A percentile compares a stretch with the other conserved stretches of the same genome.
Evolutionary conservation across 2,113 vertebrate genomes (phyloP).

Genomic region (Atlantisia rogersi): DNA sequence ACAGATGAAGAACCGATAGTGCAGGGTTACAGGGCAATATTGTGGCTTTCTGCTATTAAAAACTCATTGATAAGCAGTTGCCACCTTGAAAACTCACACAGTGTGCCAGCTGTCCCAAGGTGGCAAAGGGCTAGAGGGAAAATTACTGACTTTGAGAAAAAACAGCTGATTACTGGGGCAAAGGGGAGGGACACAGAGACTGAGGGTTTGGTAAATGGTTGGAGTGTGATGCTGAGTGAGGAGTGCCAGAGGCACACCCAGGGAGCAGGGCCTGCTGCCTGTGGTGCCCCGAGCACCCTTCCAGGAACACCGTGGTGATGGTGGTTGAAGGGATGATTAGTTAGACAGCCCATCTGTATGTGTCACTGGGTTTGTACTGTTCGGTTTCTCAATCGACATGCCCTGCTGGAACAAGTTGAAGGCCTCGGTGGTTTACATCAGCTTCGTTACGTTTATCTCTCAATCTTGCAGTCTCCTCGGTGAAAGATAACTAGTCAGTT

Average conservation of each 20-base stretch:
- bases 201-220: background rate
- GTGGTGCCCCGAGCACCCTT: rapidly evolving
- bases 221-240: background rate
- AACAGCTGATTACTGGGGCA: background rate
- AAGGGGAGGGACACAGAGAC: background rate
- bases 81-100: background rate
- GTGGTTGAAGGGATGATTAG: background rate
- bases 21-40: background rate
- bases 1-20: background rate
- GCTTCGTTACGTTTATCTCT: background rate
- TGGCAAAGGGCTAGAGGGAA: background rate
- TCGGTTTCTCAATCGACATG: background rate
- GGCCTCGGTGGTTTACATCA: background rate
- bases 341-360: background rate
- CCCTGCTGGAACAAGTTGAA: conserved; percentile 30
- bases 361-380: conserved; percentile 5
- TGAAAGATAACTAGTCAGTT: conserved; percentile 17
- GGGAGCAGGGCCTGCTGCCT: background rate
- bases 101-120: rapidly evolving
- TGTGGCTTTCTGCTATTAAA: background rate
- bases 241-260: background rate
- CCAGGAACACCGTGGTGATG: background rate
- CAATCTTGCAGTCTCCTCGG: background rate
- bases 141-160: background rate
- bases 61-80: background rate